Conservation (phyloP, 2,113 vertebrate species). For the Eleginops maclovinus region DNA sequence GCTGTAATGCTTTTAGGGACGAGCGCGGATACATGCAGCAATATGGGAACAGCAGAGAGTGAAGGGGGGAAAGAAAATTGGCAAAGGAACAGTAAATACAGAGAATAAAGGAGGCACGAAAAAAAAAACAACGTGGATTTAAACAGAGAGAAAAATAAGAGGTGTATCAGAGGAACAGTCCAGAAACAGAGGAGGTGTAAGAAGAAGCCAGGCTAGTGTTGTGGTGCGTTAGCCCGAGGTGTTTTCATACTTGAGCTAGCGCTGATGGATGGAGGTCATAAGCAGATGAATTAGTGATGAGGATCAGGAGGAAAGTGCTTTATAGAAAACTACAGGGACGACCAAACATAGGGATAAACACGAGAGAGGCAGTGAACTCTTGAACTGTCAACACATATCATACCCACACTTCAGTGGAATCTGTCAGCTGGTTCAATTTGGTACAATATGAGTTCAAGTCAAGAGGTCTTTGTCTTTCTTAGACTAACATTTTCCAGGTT, state of each 20-base stretch:
- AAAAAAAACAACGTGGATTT: slow-evolving; percentile 16
- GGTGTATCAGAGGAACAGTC: slow-evolving; percentile 30
- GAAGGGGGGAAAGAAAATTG: neutral
- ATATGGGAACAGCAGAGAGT: slow-evolving; percentile 12
- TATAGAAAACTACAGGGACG: slow-evolving; percentile 66
- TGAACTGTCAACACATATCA: slow-evolving; percentile 34
- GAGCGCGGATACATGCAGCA: slow-evolving; percentile 11
- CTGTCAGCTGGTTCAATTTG: slow-evolving; percentile 25
- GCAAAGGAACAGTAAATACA: slow-evolving; percentile 9
- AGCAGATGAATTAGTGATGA: slow-evolving; percentile 84
- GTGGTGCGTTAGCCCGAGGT: slow-evolving; percentile 71
- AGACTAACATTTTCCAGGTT: too few relatives aligned
- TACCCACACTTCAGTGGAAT: slow-evolving; percentile 11
- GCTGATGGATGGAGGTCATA: slow-evolving; percentile 78
- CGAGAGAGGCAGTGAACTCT: slow-evolving; percentile 27
- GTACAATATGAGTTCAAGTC: neutral
- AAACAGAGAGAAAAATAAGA: slow-evolving; percentile 9
- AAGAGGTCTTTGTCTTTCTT: neutral
- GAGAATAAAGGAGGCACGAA: slow-evolving; percentile 7
- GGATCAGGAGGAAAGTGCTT: slow-evolving; percentile 79
- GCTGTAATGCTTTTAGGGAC: slow-evolving; percentile 43
- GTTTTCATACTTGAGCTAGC: slow-evolving; percentile 77
- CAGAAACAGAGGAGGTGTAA: slow-evolving; percentile 8
- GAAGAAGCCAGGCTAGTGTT: slow-evolving; percentile 46
- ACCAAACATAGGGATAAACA: slow-evolving; percentile 57